phyloP scores from a whole-genome alignment of 2,888 invertebrate species.

The Chrysolina americana region DNA sequence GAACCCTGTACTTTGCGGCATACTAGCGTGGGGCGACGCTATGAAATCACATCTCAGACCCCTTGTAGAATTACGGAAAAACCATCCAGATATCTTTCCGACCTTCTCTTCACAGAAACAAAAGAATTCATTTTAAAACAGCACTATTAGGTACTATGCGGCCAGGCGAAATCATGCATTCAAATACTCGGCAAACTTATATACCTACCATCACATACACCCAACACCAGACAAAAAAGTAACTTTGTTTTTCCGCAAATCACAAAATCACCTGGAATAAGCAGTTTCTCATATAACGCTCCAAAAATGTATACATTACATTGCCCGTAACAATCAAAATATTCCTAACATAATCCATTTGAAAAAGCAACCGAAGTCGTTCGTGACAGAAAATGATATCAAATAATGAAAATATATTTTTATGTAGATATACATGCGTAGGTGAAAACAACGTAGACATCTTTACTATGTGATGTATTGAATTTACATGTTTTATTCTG shows the following conservation, averaged over 20 bases:
- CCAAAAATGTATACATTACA: not conserved
- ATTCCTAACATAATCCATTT: too few species aligned
- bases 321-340: too few species aligned
- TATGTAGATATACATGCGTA: too few species aligned
- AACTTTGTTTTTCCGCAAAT: not conserved
- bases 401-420: too few species aligned
- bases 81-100: not conserved
- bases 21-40: not conserved
- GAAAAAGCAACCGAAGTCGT: too few species aligned
- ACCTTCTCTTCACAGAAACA: conserved; percentile 19
- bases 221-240: conserved; percentile 3
- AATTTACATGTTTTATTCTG: too few species aligned
- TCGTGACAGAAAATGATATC: too few species aligned
- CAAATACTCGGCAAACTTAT: not conserved
- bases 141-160: not conserved
- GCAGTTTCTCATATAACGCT: not conserved
- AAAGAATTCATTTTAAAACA: not conserved
- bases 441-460: too few species aligned
- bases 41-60: conserved; percentile 5
- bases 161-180: not conserved
- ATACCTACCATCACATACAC: not conserved
- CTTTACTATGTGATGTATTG: too few species aligned
- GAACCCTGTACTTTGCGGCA: not conserved
- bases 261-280: not conserved
- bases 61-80: not conserved